phyloP scores from a whole-genome alignment of 1,140 invertebrate species.

The Pristionchus pacificus region DNA sequence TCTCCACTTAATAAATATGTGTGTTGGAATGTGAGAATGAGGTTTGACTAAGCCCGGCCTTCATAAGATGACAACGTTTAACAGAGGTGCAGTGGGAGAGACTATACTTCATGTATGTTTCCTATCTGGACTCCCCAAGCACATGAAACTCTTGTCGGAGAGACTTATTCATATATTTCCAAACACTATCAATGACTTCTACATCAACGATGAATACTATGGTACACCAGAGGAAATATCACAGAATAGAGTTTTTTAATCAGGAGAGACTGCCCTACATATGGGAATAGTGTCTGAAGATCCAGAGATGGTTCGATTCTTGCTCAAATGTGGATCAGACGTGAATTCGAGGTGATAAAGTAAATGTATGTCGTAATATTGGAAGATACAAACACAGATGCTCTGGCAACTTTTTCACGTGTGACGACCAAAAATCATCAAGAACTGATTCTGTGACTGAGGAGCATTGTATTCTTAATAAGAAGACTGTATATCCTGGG shows the following conservation, averaged over 20 bases:
- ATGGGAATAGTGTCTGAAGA: slow-evolving; percentile 97
- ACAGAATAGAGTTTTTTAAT: slow-evolving; percentile 17
- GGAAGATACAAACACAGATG: slow-evolving; percentile 59
- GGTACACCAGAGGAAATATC: slow-evolving; percentile 63
- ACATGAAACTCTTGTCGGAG: slow-evolving; percentile 88
- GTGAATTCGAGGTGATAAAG: slow-evolving; percentile 69
- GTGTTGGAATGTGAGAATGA: slow-evolving; percentile 15
- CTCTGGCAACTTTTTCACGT: slow-evolving; percentile 89
- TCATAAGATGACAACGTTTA: slow-evolving; percentile 35
- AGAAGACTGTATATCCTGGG: slow-evolving; percentile 87
- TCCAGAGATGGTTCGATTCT: slow-evolving; percentile 90
- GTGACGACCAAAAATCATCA: slow-evolving; percentile 90
- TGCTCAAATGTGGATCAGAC: slow-evolving; percentile 82
- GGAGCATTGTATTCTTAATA: slow-evolving; percentile 79
- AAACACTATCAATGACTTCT: slow-evolving; percentile 90
- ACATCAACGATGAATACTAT: slow-evolving; percentile 92
- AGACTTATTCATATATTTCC: slow-evolving; percentile 83
- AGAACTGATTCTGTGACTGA: slow-evolving; percentile 78
- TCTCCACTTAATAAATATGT: slow-evolving; percentile 22
- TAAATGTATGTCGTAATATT: background rate
- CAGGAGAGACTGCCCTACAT: slow-evolving; percentile 66
- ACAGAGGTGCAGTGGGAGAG: slow-evolving; percentile 76
- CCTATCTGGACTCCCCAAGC: slow-evolving; percentile 79
- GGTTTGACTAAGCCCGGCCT: background rate
- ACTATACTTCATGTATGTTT: slow-evolving; percentile 88